A percentile compares a stretch with the other conserved stretches of the same genome.
These are phyloP conservation scores for Lamellibrachia satsuma DNA, from an alignment of 2,888 invertebrate genomes.

Conservation along the genomic window DNA sequence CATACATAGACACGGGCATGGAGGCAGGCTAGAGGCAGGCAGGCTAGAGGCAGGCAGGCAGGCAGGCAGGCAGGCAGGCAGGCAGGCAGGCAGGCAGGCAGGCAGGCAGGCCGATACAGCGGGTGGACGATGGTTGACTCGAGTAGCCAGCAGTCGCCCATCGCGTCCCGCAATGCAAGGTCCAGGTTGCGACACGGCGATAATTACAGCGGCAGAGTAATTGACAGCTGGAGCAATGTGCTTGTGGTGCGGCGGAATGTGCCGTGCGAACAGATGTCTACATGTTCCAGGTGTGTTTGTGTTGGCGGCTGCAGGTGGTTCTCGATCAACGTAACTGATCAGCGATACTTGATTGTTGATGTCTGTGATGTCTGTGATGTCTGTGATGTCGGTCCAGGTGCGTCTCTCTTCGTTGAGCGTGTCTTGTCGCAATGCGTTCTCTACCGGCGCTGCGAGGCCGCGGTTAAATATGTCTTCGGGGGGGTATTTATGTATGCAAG, in stretches of 20 bases:
- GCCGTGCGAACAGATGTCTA: not conserved
- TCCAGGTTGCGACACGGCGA: not conserved
- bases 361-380: not conserved
- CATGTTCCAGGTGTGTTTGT: not conserved
- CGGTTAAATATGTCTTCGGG: no score
- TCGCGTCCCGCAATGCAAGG: not conserved
- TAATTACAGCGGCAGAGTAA: not conserved
- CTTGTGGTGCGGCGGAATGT: not conserved
- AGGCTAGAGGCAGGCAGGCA: no score
- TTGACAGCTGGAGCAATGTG: not conserved
- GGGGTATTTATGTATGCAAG: no score
- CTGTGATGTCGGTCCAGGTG: not conserved
- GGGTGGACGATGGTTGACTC: not conserved
- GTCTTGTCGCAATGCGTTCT: not conserved
- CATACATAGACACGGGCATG: no score
- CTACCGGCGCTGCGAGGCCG: no score
- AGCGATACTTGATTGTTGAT: not conserved
- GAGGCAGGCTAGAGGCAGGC: no score
- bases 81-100: not conserved
- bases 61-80: not conserved
- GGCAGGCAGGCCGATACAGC: not conserved
- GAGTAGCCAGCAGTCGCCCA: not conserved
- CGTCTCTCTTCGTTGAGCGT: not conserved
- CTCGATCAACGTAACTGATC: not conserved
- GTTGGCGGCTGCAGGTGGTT: not conserved